Percentiles rank a stretch among this genome's conserved stretches.
phyloP scores from a whole-genome alignment of 2,797 vertebrate genomes.

The Tolypeutes matacus region DNA sequence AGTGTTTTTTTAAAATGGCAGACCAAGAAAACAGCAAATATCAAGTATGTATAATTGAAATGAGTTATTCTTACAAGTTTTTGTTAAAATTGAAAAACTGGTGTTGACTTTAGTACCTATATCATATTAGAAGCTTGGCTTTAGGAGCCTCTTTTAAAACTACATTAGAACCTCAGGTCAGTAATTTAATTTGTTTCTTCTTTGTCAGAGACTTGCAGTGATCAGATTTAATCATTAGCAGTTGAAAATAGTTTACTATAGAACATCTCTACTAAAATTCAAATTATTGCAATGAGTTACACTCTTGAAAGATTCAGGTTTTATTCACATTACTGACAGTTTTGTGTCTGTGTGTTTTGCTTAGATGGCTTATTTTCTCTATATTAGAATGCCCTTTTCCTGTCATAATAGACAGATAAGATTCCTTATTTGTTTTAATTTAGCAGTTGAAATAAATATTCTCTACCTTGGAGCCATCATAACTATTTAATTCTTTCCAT shows the following conservation, averaged over 20 bases:
- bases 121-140: neutral
- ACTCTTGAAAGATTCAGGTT: slow-evolving; percentile 8
- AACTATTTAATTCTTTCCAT: neutral
- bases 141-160: neutral
- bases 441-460: slow-evolving; percentile 33
- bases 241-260: slow-evolving; percentile 20
- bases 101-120: neutral
- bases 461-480: neutral
- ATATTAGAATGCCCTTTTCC: slow-evolving; percentile 12
- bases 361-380: slow-evolving; percentile 25
- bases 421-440: slow-evolving; percentile 44
- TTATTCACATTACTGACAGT: neutral
- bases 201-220: neutral
- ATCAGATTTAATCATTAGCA: slow-evolving; percentile 13
- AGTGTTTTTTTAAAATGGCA: slow-evolving; percentile 35
- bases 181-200: slow-evolving; percentile 2
- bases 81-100: slow-evolving; percentile 18
- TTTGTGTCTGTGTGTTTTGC: neutral
- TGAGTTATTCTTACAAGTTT: neutral
- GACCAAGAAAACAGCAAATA: slow-evolving; percentile 19
- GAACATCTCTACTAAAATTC: slow-evolving; percentile 13
- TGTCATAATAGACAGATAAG: neutral
- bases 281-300: neutral
- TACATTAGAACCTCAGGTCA: neutral
- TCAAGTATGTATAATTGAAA: neutral